Conservation (phyloP, 2,888 invertebrate species). For the Pandemis cinnamomeana region DNA sequence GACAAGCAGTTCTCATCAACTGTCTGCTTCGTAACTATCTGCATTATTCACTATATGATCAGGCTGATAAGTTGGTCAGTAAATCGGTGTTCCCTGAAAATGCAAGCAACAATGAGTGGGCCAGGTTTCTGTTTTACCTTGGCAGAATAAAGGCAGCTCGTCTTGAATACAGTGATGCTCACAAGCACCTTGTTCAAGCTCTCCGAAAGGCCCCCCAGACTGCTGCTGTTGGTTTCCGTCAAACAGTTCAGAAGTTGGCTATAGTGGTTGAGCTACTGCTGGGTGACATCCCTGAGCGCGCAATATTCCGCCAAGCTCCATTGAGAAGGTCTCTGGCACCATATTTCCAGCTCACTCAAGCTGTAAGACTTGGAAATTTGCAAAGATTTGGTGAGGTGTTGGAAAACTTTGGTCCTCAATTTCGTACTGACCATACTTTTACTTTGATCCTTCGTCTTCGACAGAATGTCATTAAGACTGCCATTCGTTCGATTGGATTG, state of each 20-base stretch:
- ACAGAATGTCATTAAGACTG: slow-evolving; percentile 99
- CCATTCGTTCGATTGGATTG: slow-evolving; percentile 96
- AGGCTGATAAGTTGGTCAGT: slow-evolving; percentile 98
- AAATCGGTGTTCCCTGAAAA: slow-evolving; percentile 98
- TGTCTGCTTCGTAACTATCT: slow-evolving; percentile 97
- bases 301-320: slow-evolving; percentile 96
- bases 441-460: slow-evolving; percentile 97
- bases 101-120: slow-evolving; percentile 99
- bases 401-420: slow-evolving; percentile 95
- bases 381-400: slow-evolving; percentile 97
- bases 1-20: slow-evolving; percentile 98
- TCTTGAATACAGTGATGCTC: slow-evolving; percentile 98
- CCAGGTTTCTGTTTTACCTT: slow-evolving; percentile 97
- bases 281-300: slow-evolving; percentile 99
- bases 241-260: slow-evolving; percentile 97
- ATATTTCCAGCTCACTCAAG: slow-evolving; percentile 98
- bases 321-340: slow-evolving; percentile 95
- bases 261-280: slow-evolving; percentile 97
- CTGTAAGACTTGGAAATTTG: slow-evolving; percentile 97
- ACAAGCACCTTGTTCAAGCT: slow-evolving; percentile 97
- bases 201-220: slow-evolving; percentile 98
- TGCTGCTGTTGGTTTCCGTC: slow-evolving; percentile 99
- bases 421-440: slow-evolving; percentile 97
- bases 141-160: slow-evolving; percentile 99
- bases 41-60: slow-evolving; percentile 97